Base-by-base conservation (phyloP, 2,797 vertebrate species). In the Heliangelus exortis region DNA sequence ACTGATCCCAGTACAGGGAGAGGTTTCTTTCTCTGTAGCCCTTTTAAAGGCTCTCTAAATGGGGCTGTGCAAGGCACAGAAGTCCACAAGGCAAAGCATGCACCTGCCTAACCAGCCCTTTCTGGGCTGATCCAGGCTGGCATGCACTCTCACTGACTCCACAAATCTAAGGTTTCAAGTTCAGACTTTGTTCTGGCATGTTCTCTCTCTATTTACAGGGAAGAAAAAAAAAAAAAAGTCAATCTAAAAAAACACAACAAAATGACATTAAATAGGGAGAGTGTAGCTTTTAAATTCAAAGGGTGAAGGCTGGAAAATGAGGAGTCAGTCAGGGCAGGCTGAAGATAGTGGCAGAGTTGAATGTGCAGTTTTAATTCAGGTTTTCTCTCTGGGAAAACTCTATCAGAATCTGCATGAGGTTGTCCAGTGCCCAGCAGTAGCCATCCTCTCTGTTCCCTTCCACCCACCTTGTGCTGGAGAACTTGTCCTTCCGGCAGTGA, bases 381-480 rank as follows among this genome's bases (percentile, higher is more conserved):
- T 97, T 92, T 89, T 97, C 76, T 0, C 85, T 88, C 75, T 90
- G 89, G 91, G 98, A 97, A 98, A 99, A 98, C 78, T 98, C 96
- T 9, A 95, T 97, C 92, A 99, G 97, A 96, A 99, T 99, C 97
- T 98, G 98, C 91, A 99, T 97, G 97, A 99, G 98, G 97, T 99
- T 98, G 96, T 99, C 98, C 39, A 99, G 98, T 89, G 99, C 99
- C 45, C 93, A 98, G 83, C 99, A 98, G 97, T 99, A 99, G 92
- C 99, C 99, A 0, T 99, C 99, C 95, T 99, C 99, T 66, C 99
- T 98, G 98, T 99, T 99, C 45, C 99, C 99, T 96, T 99, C 99
- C 68, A 97, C 90, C 99, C 99, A 98, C 95, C 0, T 99, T 97
- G 91, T 99, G 99, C 95, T 96, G 97, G 22, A 99, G 98, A 87